Base-by-base conservation (phyloP, 2,113 vertebrate genomes). In the Solea solea region DNA sequence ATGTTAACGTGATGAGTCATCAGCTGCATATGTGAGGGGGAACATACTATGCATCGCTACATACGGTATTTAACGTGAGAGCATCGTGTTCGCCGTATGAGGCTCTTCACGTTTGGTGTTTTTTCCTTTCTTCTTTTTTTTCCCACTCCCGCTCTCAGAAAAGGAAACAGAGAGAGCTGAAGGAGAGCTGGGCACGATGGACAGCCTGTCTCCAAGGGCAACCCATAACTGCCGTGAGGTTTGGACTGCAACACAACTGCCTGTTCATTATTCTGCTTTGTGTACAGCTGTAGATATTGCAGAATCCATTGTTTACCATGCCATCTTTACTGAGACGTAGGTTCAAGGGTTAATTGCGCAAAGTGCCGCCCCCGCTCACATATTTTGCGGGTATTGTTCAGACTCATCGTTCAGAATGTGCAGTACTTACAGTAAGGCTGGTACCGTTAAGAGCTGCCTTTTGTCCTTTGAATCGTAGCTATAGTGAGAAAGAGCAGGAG, bases 221-320 rank as follows among this genome's bases (percentile, higher is more conserved):
- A 86, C 93, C 93, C 69, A 92, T 94, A 76, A 92, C 77, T 66
- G 85, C 83, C 65, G 83, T 94, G 88, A 93, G 93, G 93, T 94
- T 87, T 69, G 81, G 39, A 83, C 58, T 62, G 76, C 81, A 85
- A 53, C 65, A 80, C 64, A 78, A 74, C 69, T 73, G 68, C 59
- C 48, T 73, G 61, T 72, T 89, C 44, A 83, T 82, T 50, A 71
- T 72, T 39, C 57, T 53, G 75, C 66, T 74, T 68, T 63, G 72
- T 59, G 34, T 78, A 58, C 81, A 67, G 44, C 45, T 62, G 69
- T 72, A 42, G 54, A 44, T 76, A 83, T 66, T 68, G 64, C 62
- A 48, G 54, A 3, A 10, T 16, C 62, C 59, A 68, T 86, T 86
- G 69, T 72, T 81, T 56, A 48, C 13, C 50, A 53, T 72, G 58